Evolutionary conservation across 1,140 invertebrate species (phyloP).

Genomic region (Bombus sylvicola): DNA sequence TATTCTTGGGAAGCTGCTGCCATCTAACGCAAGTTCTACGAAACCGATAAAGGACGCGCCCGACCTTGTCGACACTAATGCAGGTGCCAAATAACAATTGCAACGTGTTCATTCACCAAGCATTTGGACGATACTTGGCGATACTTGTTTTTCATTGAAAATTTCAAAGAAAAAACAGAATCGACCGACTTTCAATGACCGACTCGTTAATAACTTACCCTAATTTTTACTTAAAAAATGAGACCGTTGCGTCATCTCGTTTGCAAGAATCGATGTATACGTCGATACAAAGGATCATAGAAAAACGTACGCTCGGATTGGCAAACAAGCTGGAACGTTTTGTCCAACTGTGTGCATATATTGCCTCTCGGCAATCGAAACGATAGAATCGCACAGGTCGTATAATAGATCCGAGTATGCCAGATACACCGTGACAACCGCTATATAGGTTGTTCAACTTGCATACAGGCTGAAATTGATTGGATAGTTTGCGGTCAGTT

Average conservation of each 20-base stretch:
- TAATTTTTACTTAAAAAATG: too few relatives aligned
- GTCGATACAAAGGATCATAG: too few relatives aligned
- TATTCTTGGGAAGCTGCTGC: constrained; percentile 51
- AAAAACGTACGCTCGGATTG: too few relatives aligned
- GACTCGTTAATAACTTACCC: background rate
- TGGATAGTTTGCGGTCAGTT: constrained; percentile 26
- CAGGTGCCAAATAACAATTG: background rate
- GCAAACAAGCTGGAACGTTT: background rate
- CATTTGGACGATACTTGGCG: background rate
- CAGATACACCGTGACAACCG: background rate
- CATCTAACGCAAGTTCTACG: constrained; percentile 61
- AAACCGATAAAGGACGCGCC: constrained; percentile 44
- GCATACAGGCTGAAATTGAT: constrained; percentile 35
- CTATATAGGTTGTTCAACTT: background rate
- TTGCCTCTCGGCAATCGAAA: background rate
- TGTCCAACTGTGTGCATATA: background rate
- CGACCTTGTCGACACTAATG: constrained; percentile 24
- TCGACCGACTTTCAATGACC: background rate
- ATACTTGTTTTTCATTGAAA: background rate
- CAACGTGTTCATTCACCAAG: background rate
- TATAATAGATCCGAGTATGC: background rate
- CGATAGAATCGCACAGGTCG: background rate
- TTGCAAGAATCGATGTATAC: too few relatives aligned
- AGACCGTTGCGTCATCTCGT: too few relatives aligned
- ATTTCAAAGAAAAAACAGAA: background rate